Evolutionary conservation across 2,797 vertebrate species (phyloP), one percentile per base, ranked within the genome.

Genomic region (Poeciliopsis turneri): DNA sequence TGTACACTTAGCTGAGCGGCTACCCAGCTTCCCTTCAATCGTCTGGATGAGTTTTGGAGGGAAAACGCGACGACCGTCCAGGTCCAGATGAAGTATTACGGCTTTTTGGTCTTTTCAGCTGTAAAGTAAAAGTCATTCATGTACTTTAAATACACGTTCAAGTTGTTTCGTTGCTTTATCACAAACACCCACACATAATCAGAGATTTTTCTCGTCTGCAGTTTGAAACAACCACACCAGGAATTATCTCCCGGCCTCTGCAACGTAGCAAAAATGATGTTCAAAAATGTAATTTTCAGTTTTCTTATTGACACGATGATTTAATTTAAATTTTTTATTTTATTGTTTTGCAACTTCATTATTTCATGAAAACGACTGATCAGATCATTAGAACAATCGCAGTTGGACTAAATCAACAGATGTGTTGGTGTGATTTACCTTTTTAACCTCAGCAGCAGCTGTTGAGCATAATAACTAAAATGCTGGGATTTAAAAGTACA

Each of bases 1-100:
- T 39, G 61, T 39, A 80, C 13, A 68, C 77, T 86, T 75, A 41
- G 77, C 76, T 41, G 41, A 49, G 57, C 45, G 16, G 9, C 59
- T 64, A 74, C 71, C 33, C 47, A 18, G n/a, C 25, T 70, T 28
- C 4, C 4, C 2, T 43, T 12, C 23, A 12, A 28, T 28, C 41
- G 28, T 28, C 12, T 70, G 68, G 23, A 10, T 2, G 23, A 45
- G 39, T 28, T 75, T 43, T 5, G 4, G 16, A 39, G n/a, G 43
- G 79, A 61, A 15, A 72, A 53, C 74, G 36, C 25, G 68, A 76
- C 41, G 0, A 75, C 43, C 7, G 59, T 47, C 45, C 25, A 57
- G 18, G 76, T 25, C 28, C 2, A 79, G 66, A 28, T 77, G 8
- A 66, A 47, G 64, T 43, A 28, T 71, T 72, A 15, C n/a, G 23